Percentiles rank a stretch among this genome's conserved stretches.
These are phyloP conservation scores for Danio choprae DNA, from an alignment of 2,797 vertebrate species.

Conservation along the genomic window DNA sequence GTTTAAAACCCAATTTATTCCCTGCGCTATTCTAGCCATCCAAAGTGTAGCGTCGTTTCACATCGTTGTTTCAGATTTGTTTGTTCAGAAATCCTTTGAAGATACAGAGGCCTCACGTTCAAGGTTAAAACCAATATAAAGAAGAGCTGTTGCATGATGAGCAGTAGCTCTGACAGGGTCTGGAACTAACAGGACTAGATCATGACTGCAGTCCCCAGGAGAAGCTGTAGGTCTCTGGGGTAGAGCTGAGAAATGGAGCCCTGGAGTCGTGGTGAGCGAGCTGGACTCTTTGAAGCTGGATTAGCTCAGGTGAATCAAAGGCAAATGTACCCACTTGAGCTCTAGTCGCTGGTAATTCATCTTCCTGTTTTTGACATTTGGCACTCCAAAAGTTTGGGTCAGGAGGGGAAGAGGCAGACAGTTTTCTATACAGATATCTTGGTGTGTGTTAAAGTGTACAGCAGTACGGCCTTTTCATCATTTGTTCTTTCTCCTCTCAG, in stretches of 20 bases:
- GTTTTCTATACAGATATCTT: slow-evolving; percentile 5
- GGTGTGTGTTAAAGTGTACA: neutral
- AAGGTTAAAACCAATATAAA: slow-evolving; percentile 40
- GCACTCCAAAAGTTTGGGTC: slow-evolving; percentile 19
- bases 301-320: slow-evolving; percentile 55
- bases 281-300: slow-evolving; percentile 58
- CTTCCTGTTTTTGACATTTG: slow-evolving; percentile 5
- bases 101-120: neutral
- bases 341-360: slow-evolving; percentile 10
- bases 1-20: slow-evolving; percentile 26
- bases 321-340: slow-evolving; percentile 27
- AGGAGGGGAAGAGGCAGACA: neutral
- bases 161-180: slow-evolving; percentile 34
- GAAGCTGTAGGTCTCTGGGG: slow-evolving; percentile 23
- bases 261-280: slow-evolving; percentile 6
- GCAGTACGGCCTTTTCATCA: neutral
- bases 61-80: slow-evolving; percentile 24
- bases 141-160: slow-evolving; percentile 27
- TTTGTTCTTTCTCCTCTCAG: neutral
- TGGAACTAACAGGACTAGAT: slow-evolving; percentile 51
- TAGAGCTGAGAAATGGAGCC: slow-evolving; percentile 22
- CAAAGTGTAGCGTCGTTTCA: neutral
- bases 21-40: slow-evolving; percentile 3
- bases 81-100: slow-evolving; percentile 43
- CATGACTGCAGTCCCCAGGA: slow-evolving; percentile 28